Percentiles rank a stretch among this genome's conserved stretches.
Evolutionary conservation across 2,797 vertebrate species (phyloP).

Genomic region (Sardinella longiceps): DNA sequence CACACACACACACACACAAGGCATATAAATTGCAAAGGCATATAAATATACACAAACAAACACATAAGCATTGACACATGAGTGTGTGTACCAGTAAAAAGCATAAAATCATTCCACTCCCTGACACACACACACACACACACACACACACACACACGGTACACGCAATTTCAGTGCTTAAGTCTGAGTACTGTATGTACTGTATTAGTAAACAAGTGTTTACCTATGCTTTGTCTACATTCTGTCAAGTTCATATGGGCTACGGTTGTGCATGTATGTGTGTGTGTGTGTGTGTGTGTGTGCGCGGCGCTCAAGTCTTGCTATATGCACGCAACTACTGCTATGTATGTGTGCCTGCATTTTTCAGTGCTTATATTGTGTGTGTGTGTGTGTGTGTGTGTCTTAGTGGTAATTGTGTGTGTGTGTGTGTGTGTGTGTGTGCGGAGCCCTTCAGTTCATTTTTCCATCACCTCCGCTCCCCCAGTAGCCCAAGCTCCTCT

Average conservation of each 20-base stretch:
- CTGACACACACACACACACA: conserved; percentile 4
- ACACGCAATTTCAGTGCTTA: neutral
- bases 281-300: conserved; percentile 21
- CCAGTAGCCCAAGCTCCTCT: conserved; percentile 30
- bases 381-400: neutral
- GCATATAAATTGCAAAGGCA: neutral
- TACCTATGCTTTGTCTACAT: neutral
- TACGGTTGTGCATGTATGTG: neutral
- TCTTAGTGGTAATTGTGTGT: too few species aligned
- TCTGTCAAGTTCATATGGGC: neutral
- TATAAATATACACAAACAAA: too few species aligned
- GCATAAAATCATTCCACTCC: too few species aligned
- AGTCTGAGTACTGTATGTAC: neutral
- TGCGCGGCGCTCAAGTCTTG: too few species aligned
- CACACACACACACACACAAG: neutral
- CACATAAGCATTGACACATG: too few species aligned
- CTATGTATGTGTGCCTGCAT: neutral
- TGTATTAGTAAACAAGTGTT: too few species aligned
- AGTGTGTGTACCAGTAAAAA: too few species aligned
- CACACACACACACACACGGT: conserved; percentile 12
- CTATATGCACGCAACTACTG: too few species aligned
- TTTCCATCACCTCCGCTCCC: conserved; percentile 35
- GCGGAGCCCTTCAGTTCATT: conserved; percentile 35
- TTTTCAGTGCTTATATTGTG: neutral
- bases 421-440: neutral